Evolutionary conservation across 1,140 invertebrate species (phyloP).

Genomic region (Cherax destructor): DNA sequence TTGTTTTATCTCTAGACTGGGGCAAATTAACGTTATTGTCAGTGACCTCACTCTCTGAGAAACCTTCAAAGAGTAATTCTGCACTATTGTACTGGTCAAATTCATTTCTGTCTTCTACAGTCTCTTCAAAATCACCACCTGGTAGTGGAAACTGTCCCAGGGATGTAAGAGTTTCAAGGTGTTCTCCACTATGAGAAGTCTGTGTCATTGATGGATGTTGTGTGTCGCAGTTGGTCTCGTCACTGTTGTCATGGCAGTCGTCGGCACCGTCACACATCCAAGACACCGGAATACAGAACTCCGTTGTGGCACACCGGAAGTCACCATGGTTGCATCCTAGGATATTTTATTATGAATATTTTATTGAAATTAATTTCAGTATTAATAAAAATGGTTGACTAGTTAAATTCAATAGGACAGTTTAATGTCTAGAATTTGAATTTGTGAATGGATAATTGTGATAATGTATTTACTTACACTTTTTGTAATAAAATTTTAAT

Average conservation of each 20-base stretch:
- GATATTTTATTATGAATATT: constrained; percentile 14
- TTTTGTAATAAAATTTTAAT: too few species aligned
- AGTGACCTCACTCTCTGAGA: too few species aligned
- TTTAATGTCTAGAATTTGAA: too few species aligned
- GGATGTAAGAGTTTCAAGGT: constrained; percentile 40
- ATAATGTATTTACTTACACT: too few species aligned
- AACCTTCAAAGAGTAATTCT: constrained; percentile 19
- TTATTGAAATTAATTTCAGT: not conserved
- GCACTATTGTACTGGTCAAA: not conserved
- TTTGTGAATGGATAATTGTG: too few species aligned
- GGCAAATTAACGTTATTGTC: constrained; percentile 11
- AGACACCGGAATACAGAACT: constrained; percentile 75
- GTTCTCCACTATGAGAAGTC: not conserved
- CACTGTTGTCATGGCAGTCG: constrained; percentile 74
- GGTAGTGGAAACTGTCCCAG: constrained; percentile 53
- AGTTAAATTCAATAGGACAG: not conserved
- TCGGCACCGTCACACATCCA: constrained; percentile 75
- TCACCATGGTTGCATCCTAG: constrained; percentile 73
- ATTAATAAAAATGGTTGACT: not conserved
- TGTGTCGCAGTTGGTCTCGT: constrained; percentile 69
- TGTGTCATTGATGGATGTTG: not conserved
- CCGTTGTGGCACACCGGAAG: constrained; percentile 75
- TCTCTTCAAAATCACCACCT: constrained; percentile 19
- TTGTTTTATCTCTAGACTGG: constrained; percentile 24
- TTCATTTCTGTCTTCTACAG: not conserved